Evolutionary conservation across 2,113 vertebrate species (phyloP), one percentile per base, ranked within the genome.

Genomic region (Atrichornis clamosus): DNA sequence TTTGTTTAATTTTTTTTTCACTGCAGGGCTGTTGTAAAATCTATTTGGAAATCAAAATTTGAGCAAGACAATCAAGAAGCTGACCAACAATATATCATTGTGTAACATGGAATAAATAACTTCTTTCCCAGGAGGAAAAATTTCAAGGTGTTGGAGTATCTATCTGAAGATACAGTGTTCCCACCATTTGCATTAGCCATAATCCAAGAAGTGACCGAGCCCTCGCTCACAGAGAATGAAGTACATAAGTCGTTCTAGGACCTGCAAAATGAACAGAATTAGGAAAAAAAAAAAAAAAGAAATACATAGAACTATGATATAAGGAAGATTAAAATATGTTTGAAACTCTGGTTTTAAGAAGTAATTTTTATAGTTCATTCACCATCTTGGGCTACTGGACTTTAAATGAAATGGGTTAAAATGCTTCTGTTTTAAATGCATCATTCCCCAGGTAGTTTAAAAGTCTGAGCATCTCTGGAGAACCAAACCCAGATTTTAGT

Each of bases 21-120:
- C 91, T 58, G 60, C 56, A 97, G 97, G 89, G 23, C 55, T 24
- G n/a, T 82, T 75, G 26, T 97, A 59, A 98, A 97, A 88, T 11
- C 79, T 65, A 77, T 94, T 64, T 97, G 93, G 96, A 87, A 82
- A 64, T 49, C 80, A 63, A 97, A 96, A 96, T 22, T 30, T 70
- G 79, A 77, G 32, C 63, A 64, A 75, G 77, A n/a, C 37, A 47
- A 55, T 89, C 67, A 90, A 96, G 70, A 82, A 79, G 6, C 53
- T 15, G 55, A 6, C 65, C 10, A 73, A 91, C 8, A 19, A 72
- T 73, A 84, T 19, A 60, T 88, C 87, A 64, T 6, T 53, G 37
- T 82, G 24, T 79, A 83, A 74, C 10, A 14, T 26, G 21, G 63
- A 67, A 87, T 95, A 96, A 96, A 53, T 80, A 59, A 21, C 2